These are phyloP conservation scores for Poecilus cupreus DNA, from an alignment of 2,888 invertebrate genomes.

Conservation along the genomic window DNA sequence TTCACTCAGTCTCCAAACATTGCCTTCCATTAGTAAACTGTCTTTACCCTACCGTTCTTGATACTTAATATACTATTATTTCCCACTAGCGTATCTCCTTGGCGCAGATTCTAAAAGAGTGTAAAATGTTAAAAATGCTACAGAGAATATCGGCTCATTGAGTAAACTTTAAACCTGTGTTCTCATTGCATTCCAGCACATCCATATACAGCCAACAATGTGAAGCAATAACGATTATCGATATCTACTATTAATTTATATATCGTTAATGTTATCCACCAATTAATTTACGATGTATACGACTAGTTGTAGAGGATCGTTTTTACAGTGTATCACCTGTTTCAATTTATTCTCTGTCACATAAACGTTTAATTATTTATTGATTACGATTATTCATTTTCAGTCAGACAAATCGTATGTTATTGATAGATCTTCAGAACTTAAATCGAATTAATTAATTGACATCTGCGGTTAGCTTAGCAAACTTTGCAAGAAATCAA, in stretches of 20 bases:
- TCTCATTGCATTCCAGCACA: neutral
- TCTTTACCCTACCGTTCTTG: no score
- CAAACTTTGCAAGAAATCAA: no score
- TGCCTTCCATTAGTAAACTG: no score
- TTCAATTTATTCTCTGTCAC: neutral
- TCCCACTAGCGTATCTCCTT: no score
- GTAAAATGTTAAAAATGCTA: no score
- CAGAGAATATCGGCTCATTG: no score
- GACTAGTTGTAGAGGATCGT: neutral
- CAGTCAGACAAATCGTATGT: neutral
- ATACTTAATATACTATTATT: no score
- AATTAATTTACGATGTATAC: slow-evolving; percentile 3
- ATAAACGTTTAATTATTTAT: slow-evolving; percentile 16
- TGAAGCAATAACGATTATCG: slow-evolving; percentile 3
- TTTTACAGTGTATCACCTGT: slow-evolving; percentile 15
- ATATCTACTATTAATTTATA: slow-evolving; percentile 11
- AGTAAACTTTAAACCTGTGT: no score
- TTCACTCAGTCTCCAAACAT: no score
- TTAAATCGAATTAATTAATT: neutral
- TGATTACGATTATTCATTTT: slow-evolving; percentile 9
- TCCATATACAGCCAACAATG: slow-evolving; percentile 17
- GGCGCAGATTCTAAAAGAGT: no score
- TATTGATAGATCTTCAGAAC: neutral
- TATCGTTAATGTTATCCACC: slow-evolving; percentile 13
- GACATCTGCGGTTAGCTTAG: no score